Base-by-base conservation (phyloP, 2,797 vertebrate species). In the Discoglossus pictus region DNA sequence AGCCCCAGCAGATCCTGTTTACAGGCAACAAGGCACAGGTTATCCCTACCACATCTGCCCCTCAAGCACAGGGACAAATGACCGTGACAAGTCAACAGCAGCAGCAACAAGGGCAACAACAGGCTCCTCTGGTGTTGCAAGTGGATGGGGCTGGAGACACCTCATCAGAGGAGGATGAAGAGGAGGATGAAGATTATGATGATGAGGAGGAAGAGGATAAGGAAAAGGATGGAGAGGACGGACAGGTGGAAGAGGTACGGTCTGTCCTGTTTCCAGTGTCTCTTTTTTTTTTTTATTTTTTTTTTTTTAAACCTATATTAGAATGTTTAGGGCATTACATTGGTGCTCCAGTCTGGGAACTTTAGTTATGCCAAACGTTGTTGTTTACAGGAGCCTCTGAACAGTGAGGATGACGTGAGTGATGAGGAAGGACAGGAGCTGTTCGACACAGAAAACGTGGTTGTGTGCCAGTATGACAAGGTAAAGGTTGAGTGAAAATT, bases 401-500 rank as follows among this genome's bases (percentile, higher is more conserved):
- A 99, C 84, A 98, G 96, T 50, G 93, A 89, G 34, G 97, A 99
- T 53, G 97, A 99, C 50, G 97, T 99, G 65, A 99, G 96, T 20
- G 97, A 99, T 38, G 97, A 92, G 63, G 96, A 99, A 78, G 96
- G 95, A 74, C 94, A 98, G 84, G 97, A 98, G 80, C 88, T 99
- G 65, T 99, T 99, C 3, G 97, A 99, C 75, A 99, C 97, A 0
- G 97, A 99, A 86, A 99, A 99, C 69, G 96, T 99, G 78, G 96
- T 99, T 53, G 97, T 99, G 42, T 99, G 97, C 84, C 97, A 99
- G 58, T 99, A 99, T 38, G 97, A 99, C 86, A 99, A 99, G 93
- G 97, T 99, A 83, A 82, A n/a, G 16, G 39, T 39, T 3, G 21
- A 20, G 18, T 13, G 20, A 23, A 11, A 39, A 39, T 13, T 39